A percentile compares a stretch with the other conserved stretches of the same genome.
Evolutionary conservation across 30 jellyfish, hydroid and myxozoan species (phyloP).

Genomic region (Morbakka virulenta): DNA sequence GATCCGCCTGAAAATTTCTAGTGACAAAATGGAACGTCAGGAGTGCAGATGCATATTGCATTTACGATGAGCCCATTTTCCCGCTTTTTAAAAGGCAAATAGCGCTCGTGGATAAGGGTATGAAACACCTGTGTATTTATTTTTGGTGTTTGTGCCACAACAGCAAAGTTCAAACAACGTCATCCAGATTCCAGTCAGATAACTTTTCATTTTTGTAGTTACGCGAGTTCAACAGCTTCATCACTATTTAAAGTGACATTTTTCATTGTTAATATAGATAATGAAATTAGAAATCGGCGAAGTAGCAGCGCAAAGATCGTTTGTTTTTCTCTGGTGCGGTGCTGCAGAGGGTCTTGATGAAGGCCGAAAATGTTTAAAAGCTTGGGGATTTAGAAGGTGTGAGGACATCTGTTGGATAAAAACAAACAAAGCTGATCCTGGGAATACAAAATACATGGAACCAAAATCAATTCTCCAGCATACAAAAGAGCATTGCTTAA

Average conservation of each 20-base stretch:
- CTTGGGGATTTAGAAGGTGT: slow-evolving; percentile 99
- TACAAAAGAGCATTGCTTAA: slow-evolving; percentile 96
- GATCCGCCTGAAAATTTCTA: too few species aligned
- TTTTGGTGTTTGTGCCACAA: too few species aligned
- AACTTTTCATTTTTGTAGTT: too few species aligned
- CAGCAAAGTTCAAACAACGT: too few species aligned
- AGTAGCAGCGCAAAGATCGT: slow-evolving; percentile 95
- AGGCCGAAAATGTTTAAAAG: slow-evolving; percentile 93
- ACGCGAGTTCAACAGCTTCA: too few species aligned
- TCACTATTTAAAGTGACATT: neutral
- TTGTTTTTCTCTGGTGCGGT: slow-evolving; percentile 98
- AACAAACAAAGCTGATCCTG: slow-evolving; percentile 89
- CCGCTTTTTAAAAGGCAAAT: too few species aligned
- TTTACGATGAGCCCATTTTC: too few species aligned
- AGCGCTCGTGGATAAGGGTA: too few species aligned
- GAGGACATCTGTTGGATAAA: slow-evolving; percentile 99
- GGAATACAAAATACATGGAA: slow-evolving; percentile 93
- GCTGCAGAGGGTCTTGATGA: slow-evolving; percentile 94
- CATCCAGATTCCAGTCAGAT: too few species aligned
- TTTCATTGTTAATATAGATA: slow-evolving; percentile 21
- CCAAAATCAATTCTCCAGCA: slow-evolving; percentile 93
- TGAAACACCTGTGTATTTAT: too few species aligned
- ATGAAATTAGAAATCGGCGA: slow-evolving; percentile 82
- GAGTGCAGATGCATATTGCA: too few species aligned
- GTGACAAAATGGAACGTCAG: too few species aligned